These are phyloP conservation scores for Willowsia nigromaculata DNA, from an alignment of 2,888 invertebrate species.

Conservation along the genomic window DNA sequence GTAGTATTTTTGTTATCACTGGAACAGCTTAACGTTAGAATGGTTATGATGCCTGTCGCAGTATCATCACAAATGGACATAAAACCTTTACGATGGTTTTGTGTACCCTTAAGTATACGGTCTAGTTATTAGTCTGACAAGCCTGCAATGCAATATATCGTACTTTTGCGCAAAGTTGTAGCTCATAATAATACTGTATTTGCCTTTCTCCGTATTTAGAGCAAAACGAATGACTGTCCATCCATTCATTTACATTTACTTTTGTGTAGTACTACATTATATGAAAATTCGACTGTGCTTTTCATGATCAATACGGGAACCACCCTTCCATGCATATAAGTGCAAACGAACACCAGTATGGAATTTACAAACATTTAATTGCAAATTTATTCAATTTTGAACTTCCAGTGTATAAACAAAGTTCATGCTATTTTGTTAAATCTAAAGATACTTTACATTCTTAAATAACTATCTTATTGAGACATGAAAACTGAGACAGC, in stretches of 20 bases:
- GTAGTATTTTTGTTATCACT: neutral
- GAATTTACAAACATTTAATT: too few relatives aligned
- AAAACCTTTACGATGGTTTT: neutral
- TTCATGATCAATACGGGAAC: too few relatives aligned
- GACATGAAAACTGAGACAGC: too few relatives aligned
- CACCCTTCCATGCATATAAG: too few relatives aligned
- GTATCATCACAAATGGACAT: constrained; percentile 11
- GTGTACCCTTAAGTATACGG: neutral
- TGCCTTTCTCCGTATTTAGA: neutral
- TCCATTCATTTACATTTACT: neutral
- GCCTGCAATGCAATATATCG: too few relatives aligned
- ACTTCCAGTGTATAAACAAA: too few relatives aligned
- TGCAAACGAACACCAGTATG: too few relatives aligned
- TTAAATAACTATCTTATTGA: too few relatives aligned
- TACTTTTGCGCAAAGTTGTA: neutral
- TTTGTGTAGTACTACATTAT: neutral
- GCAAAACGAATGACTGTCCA: neutral
- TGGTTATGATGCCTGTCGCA: constrained; percentile 8
- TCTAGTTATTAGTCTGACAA: neutral
- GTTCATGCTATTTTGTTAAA: too few relatives aligned
- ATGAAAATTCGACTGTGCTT: too few relatives aligned
- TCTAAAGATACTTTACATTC: too few relatives aligned
- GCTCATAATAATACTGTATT: neutral
- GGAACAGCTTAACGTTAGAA: neutral
- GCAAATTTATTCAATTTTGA: too few relatives aligned